Conservation (phyloP, 2,113 vertebrate species). For the Rhegmatorhina hoffmannsi region DNA sequence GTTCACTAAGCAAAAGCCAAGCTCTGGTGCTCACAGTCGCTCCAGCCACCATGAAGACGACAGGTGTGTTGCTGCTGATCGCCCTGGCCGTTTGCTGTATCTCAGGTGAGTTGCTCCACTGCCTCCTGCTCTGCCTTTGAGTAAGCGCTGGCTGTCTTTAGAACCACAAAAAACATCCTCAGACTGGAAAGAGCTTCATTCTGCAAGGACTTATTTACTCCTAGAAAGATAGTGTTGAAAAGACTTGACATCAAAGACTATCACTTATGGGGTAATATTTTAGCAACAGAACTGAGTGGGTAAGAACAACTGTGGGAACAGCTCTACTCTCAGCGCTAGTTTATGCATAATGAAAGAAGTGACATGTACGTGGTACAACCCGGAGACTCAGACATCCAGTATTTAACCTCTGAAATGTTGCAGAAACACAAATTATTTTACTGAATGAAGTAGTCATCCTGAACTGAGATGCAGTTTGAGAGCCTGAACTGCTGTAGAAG, state of each 20-base stretch:
- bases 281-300: constrained; percentile 73
- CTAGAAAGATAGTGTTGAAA: constrained; percentile 70
- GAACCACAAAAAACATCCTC: constrained; percentile 33
- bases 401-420: constrained; percentile 54
- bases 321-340: constrained; percentile 49
- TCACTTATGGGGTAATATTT: constrained; percentile 74
- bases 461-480: background rate
- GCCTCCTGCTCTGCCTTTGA: constrained; percentile 14
- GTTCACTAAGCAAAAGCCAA: background rate
- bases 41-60: background rate
- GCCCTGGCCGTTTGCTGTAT: constrained; percentile 10
- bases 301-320: constrained; percentile 72
- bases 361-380: constrained; percentile 61
- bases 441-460: constrained; percentile 40
- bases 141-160: background rate
- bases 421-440: constrained; percentile 21
- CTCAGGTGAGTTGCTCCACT: constrained; percentile 32
- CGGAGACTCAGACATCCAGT: constrained; percentile 46
- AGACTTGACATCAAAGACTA: constrained; percentile 73
- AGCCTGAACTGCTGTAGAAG: background rate
- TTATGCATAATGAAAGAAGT: constrained; percentile 72
- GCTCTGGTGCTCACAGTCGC: background rate
- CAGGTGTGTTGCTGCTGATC: background rate
- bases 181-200: constrained; percentile 52
- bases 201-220: constrained; percentile 72